Percentiles rank a stretch among this genome's conserved stretches.
Evolutionary conservation across 2,797 vertebrate genomes (phyloP).

Genomic region (Lutjanus campechanus): DNA sequence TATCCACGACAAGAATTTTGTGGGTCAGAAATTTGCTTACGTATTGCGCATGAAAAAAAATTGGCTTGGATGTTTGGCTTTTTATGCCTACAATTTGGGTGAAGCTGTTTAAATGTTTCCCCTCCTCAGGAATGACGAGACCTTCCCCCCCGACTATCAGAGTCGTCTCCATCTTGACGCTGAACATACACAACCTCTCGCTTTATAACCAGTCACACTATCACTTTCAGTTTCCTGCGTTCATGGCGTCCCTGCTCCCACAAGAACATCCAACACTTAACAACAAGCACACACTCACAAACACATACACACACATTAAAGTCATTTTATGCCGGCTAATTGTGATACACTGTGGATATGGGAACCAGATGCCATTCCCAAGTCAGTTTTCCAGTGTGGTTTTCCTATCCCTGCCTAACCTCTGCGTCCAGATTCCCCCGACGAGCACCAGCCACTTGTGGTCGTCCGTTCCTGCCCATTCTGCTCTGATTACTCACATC

Average conservation of each 20-base stretch:
- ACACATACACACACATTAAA: conserved; percentile 76
- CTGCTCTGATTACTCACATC: conserved; percentile 87
- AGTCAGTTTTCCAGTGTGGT: conserved; percentile 83
- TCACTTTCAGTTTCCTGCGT: conserved; percentile 40
- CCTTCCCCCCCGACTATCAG: neutral
- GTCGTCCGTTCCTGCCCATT: conserved; percentile 79
- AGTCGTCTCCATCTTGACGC: conserved; percentile 9
- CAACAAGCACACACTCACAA: conserved; percentile 55
- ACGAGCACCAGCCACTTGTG: conserved; percentile 85
- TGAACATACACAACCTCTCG: conserved; percentile 11
- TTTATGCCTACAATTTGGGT: conserved; percentile 49
- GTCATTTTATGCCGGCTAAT: conserved; percentile 82
- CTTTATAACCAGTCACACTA: conserved; percentile 27
- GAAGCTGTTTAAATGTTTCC: conserved; percentile 48
- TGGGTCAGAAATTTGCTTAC: conserved; percentile 59
- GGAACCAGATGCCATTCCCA: conserved; percentile 88
- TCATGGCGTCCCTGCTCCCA: conserved; percentile 44
- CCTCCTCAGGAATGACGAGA: conserved; percentile 25
- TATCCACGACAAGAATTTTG: conserved; percentile 58
- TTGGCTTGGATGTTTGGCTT: conserved; percentile 38
- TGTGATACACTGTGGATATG: conserved; percentile 84
- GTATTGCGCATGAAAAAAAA: conserved; percentile 27
- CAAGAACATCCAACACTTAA: conserved; percentile 61
- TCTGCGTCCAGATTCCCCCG: conserved; percentile 80
- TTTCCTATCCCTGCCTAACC: conserved; percentile 84